Conservation (phyloP, 1,140 invertebrate species). For the Trachelipus rathkii region DNA sequence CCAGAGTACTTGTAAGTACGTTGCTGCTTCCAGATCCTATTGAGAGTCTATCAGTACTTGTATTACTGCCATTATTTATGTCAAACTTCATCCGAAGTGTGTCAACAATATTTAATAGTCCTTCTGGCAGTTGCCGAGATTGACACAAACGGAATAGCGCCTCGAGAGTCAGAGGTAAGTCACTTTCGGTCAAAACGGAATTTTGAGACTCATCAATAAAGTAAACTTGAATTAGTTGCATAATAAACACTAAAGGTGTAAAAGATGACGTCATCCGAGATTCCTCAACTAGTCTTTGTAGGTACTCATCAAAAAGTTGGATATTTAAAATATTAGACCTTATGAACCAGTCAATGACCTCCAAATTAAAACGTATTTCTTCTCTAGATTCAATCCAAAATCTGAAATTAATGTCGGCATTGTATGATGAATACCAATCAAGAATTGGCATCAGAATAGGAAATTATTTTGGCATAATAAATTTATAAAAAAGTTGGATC, state of each 20-base stretch:
- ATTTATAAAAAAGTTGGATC: too few species aligned
- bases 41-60: conserved; percentile 14
- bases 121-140: conserved; percentile 42
- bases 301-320: conserved; percentile 73
- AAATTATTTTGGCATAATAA: too few species aligned
- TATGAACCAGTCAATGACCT: conserved; percentile 86
- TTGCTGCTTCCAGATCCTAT: conserved; percentile 33
- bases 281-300: conserved; percentile 82
- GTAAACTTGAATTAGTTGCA: conserved; percentile 71
- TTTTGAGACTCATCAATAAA: conserved; percentile 79
- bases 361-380: conserved; percentile 82
- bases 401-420: too few species aligned
- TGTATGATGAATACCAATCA: too few species aligned
- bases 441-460: too few species aligned
- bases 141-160: conserved; percentile 38
- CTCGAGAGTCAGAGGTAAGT: conserved; percentile 72
- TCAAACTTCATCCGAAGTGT: conserved; percentile 45
- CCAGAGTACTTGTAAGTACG: conserved; percentile 22
- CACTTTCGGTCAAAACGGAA: conserved; percentile 63
- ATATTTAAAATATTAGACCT: conserved; percentile 62
- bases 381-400: conserved; percentile 66
- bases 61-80: conserved; percentile 22
- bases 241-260: conserved; percentile 76
- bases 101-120: conserved; percentile 45
- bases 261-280: conserved; percentile 35